Base-by-base conservation (phyloP, 2,797 vertebrate species). In the Manis crassicaudata region DNA sequence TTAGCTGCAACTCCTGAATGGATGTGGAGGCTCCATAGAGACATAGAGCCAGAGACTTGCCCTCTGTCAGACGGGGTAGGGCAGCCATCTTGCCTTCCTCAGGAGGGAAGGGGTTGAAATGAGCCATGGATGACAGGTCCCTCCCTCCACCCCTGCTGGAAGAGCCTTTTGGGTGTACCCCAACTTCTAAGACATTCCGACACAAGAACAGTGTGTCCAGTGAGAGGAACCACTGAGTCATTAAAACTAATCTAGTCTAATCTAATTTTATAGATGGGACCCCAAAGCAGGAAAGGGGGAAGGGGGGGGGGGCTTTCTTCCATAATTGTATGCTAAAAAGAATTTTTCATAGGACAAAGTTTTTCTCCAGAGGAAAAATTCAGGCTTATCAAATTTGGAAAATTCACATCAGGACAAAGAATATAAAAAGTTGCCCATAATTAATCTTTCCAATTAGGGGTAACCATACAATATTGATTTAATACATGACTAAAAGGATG, bases 1-100 rank as follows among this genome's bases (percentile, higher is more conserved):
- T n/a, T 35, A 60, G 70, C 58, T 9, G 12, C n/a, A 43, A 50
- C 43, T 88, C 25, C 21, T 8, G 10, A 54, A 29, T 0, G 0
- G 73, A 7, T 46, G 46, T 35, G 16, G 54, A 29, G 35, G 54
- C 67, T 11, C 75, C 3, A 12, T 37, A 40, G 20, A 9, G 2
- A 5, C 6, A 7, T 0, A 0, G 20, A 25, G 18, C 18, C 11
- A 23, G 79, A 0, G 40, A 27, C 27, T 21, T 35, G 18, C 10
- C 52, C 25, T 7, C 46, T 37, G 60, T 35, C 65, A 54, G 3
- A 25, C 8, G 68, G 56, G 56, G 58, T 9, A 43, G 60, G 27
- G 14, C 40, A 14, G 58, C 25, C 46, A 11, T 18, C 13, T 35
- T 20, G 1, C 50, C 5, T 18, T 81, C 65, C 35, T 35, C n/a